phyloP scores from a whole-genome alignment of 1,140 invertebrate species.

The Stenopsyche tienmushanensis region DNA sequence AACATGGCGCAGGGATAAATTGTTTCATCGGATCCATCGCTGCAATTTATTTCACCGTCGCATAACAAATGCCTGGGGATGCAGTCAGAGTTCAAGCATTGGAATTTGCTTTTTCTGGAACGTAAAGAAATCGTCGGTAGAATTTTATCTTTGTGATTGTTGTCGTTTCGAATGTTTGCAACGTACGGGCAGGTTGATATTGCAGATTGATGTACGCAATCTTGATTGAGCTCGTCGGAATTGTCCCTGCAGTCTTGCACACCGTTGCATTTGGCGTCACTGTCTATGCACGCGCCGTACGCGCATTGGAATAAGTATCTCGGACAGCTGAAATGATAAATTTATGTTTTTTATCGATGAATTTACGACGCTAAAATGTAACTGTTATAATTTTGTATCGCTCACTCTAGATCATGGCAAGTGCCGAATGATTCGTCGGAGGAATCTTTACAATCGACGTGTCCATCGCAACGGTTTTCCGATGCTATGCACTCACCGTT shows the following conservation, averaged over 20 bases:
- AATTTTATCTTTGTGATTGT: too few relatives aligned
- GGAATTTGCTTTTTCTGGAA: too few relatives aligned
- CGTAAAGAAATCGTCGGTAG: too few relatives aligned
- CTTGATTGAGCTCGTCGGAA: slow-evolving; percentile 62
- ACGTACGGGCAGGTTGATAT: too few relatives aligned
- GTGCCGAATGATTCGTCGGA: not conserved
- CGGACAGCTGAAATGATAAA: not conserved
- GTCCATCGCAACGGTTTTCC: not conserved
- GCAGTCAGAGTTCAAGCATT: not conserved
- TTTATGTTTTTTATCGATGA: not conserved
- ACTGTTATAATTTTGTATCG: not conserved
- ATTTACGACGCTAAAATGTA: not conserved
- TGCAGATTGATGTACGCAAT: slow-evolving; percentile 14
- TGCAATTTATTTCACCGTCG: not conserved
- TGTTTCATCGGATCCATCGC: not conserved
- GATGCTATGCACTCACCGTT: not conserved
- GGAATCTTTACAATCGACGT: not conserved
- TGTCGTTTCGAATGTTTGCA: too few relatives aligned
- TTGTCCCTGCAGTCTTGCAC: slow-evolving; percentile 64
- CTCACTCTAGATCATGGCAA: not conserved
- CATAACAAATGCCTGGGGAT: not conserved
- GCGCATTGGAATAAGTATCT: slow-evolving; percentile 56
- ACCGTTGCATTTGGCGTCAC: slow-evolving; percentile 57
- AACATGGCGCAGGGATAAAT: not conserved
- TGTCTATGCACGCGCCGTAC: slow-evolving; percentile 60